These are phyloP conservation scores for Drosophila koepferae DNA, from an alignment of 2,888 invertebrate genomes.

Conservation along the genomic window DNA sequence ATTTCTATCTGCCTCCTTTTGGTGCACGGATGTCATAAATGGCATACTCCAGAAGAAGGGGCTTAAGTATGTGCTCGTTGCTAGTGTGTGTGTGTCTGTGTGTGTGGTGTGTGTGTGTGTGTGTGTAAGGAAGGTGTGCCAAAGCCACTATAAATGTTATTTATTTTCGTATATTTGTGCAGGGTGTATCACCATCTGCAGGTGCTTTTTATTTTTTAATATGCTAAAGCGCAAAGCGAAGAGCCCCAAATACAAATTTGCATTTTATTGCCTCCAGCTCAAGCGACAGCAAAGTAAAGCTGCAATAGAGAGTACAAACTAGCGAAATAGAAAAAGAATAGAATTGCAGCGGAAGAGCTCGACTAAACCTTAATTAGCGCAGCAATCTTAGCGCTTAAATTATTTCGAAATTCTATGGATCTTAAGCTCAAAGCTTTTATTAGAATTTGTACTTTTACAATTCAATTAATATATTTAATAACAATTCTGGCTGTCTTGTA, in stretches of 20 bases:
- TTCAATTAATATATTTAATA: neutral
- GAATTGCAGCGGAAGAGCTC: neutral
- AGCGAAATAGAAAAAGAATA: neutral
- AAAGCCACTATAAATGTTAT: conserved; percentile 73
- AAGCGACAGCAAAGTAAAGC: conserved; percentile 25
- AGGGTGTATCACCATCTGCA: conserved; percentile 55
- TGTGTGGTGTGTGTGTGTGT: neutral
- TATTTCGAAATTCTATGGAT: neutral
- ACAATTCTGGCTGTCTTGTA: neutral
- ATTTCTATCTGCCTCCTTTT: conserved; percentile 37
- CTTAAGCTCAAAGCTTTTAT: neutral
- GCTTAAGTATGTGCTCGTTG: conserved; percentile 45
- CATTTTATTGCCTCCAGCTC: conserved; percentile 60
- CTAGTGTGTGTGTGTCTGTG: conserved; percentile 17
- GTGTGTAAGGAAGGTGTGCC: conserved; percentile 24
- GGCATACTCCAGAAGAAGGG: conserved; percentile 67
- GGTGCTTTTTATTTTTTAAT: conserved; percentile 77
- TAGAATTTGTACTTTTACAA: too few relatives aligned
- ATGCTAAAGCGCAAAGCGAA: conserved; percentile 48
- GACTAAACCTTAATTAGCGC: neutral
- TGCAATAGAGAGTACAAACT: neutral
- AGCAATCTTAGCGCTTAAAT: neutral
- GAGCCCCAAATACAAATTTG: conserved; percentile 64
- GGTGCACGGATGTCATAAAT: conserved; percentile 78
- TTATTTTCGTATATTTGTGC: conserved; percentile 66